Conservation (phyloP, 2,113 vertebrate genomes). For the Semicossyphus pulcher region DNA sequence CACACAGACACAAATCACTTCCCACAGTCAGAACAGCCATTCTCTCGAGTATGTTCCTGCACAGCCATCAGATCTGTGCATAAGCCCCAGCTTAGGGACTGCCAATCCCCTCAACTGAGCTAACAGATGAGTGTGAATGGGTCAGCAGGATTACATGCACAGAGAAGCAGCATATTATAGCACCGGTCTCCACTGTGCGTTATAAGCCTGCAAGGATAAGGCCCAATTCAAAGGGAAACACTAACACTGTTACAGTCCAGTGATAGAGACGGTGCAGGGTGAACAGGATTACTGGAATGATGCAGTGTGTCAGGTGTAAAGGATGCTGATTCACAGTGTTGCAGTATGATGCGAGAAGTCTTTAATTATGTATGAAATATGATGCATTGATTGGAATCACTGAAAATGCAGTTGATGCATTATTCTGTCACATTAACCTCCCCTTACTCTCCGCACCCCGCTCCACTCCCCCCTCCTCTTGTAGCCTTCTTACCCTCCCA, state of each 20-base stretch:
- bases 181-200: constrained; percentile 41
- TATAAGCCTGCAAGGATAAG: constrained; percentile 55
- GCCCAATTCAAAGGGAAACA: constrained; percentile 44
- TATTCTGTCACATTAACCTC: constrained; percentile 12
- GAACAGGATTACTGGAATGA: constrained; percentile 47
- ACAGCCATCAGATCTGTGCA: constrained; percentile 67
- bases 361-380: constrained; percentile 29
- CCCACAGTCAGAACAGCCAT: constrained; percentile 18
- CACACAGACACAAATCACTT: not conserved
- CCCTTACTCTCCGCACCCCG: not conserved
- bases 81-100: constrained; percentile 67
- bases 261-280: constrained; percentile 24
- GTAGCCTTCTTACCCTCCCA: constrained; percentile 86
- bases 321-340: constrained; percentile 35
- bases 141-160: constrained; percentile 78
- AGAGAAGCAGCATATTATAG: constrained; percentile 62
- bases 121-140: constrained; percentile 71
- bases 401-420: constrained; percentile 19
- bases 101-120: constrained; percentile 67
- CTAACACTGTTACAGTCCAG: constrained; percentile 13
- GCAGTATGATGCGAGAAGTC: constrained; percentile 25
- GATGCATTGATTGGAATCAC: constrained; percentile 29
- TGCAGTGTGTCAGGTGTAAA: constrained; percentile 14
- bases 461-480: constrained; percentile 23
- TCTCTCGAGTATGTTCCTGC: constrained; percentile 52